These are phyloP conservation scores for Cloeon dipterum DNA, from an alignment of 2,888 invertebrate genomes.

Conservation along the genomic window DNA sequence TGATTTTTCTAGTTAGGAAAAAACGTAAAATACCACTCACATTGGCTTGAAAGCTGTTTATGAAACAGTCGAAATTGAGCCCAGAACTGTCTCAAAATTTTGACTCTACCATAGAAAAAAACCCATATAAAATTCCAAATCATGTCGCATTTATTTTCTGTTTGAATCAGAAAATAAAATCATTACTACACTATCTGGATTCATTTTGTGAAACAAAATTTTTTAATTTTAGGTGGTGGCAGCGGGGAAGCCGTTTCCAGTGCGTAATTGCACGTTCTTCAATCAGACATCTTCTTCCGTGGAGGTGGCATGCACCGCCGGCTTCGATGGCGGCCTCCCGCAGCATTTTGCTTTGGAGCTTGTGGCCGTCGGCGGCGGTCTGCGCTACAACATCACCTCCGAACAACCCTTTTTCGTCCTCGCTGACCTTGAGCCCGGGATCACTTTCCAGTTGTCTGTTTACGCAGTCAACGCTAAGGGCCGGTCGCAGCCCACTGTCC, in stretches of 20 bases:
- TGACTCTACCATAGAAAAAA: too few relatives aligned
- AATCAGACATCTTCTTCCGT: constrained; percentile 69
- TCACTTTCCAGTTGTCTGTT: constrained; percentile 52
- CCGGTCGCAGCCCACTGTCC: constrained; percentile 40
- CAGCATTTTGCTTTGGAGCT: constrained; percentile 68
- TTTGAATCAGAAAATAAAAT: too few relatives aligned
- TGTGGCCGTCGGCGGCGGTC: constrained; percentile 1
- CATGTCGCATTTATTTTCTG: too few relatives aligned
- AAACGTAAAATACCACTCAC: too few relatives aligned
- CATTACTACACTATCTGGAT: too few relatives aligned
- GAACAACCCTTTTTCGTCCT: constrained; percentile 53
- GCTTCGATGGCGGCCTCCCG: constrained; percentile 74
- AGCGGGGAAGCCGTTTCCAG: constrained; percentile 64
- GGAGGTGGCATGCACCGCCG: constrained; percentile 57
- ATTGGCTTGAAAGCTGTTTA: too few relatives aligned
- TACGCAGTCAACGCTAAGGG: constrained; percentile 67
- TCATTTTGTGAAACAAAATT: too few relatives aligned
- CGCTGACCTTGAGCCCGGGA: constrained; percentile 54
- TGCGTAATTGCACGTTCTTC: constrained; percentile 61
- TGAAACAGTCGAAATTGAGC: too few relatives aligned
- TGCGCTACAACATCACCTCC: constrained; percentile 33
- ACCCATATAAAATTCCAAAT: too few relatives aligned
- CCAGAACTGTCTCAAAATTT: too few relatives aligned
- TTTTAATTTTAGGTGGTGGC: too few relatives aligned
- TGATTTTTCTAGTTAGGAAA: too few relatives aligned